phyloP scores from a whole-genome alignment of 2,797 vertebrate species.

The Tapera naevia region DNA sequence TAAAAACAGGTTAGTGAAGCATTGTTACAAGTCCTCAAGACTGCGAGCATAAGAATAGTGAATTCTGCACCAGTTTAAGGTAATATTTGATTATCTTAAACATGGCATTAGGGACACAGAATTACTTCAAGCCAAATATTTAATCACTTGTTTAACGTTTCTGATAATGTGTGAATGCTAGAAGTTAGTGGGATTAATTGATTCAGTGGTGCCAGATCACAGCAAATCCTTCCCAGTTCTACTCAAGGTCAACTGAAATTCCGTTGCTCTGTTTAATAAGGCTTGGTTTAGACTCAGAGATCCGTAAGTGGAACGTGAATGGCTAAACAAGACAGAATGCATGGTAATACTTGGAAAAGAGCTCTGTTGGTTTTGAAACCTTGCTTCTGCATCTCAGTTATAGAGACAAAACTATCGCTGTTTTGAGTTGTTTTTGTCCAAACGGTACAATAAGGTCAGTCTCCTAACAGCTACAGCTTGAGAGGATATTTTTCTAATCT shows the following conservation, averaged over 20 bases:
- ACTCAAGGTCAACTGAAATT: not conserved
- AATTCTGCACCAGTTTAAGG: not conserved
- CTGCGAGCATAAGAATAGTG: not conserved
- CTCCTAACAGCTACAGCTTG: not conserved
- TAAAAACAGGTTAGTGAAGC: not conserved
- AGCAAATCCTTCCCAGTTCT: not conserved
- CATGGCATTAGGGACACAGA: not conserved
- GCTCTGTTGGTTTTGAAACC: not conserved
- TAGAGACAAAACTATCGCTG: not conserved
- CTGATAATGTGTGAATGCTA: not conserved
- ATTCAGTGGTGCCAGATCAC: not conserved
- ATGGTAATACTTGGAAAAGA: not conserved
- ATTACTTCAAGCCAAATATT: accelerated
- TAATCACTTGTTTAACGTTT: not conserved
- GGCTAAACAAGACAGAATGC: not conserved
- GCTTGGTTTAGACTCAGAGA: not conserved
- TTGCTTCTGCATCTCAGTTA: not conserved
- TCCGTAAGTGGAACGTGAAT: accelerated
- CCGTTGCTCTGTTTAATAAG: not conserved
- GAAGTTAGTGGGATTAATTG: not conserved
- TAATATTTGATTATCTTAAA: not conserved
- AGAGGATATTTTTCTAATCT: not conserved
- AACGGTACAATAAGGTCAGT: not conserved
- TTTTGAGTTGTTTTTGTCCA: not conserved
- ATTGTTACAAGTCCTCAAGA: not conserved